phyloP scores from a whole-genome alignment of 2,113 vertebrate species.

The Ranitomeya imitator region DNA sequence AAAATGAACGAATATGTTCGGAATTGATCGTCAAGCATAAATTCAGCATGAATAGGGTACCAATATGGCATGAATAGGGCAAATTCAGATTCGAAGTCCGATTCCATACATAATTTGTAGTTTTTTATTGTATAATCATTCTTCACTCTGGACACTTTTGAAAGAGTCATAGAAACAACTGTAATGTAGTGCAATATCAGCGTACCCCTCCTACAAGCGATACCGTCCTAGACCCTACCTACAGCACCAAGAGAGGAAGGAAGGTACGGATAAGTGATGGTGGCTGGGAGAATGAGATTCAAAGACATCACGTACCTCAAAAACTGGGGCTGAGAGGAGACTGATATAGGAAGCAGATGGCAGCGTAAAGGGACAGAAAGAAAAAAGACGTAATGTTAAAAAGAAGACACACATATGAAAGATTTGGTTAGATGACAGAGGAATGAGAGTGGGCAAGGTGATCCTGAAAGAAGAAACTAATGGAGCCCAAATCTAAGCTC shows the following conservation, averaged over 20 bases:
- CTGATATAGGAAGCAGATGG: slow-evolving; percentile 71
- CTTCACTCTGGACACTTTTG: too few species aligned
- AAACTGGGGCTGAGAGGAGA: slow-evolving; percentile 85
- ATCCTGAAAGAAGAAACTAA: neutral
- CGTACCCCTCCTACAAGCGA: neutral
- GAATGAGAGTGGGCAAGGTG: slow-evolving; percentile 23
- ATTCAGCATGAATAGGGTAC: too few species aligned
- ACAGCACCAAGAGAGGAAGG: neutral
- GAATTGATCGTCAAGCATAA: too few species aligned
- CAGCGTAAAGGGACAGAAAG: slow-evolving; percentile 42
- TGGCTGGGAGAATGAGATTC: slow-evolving; percentile 38
- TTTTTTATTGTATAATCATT: too few species aligned
- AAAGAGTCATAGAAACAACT: too few species aligned
- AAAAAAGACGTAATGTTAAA: slow-evolving; percentile 47
- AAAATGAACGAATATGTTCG: too few species aligned
- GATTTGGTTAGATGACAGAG: slow-evolving; percentile 23
- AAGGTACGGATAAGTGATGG: slow-evolving; percentile 30
- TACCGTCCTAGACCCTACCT: neutral
- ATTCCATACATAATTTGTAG: too few species aligned
- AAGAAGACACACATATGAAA: slow-evolving; percentile 33
- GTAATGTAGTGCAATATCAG: neutral
- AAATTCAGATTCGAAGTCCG: too few species aligned
- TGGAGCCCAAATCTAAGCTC: neutral
- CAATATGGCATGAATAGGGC: too few species aligned
- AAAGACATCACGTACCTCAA: slow-evolving; percentile 81